phyloP scores from a whole-genome alignment of 2,797 vertebrate species.

The Salarias fasciatus region DNA sequence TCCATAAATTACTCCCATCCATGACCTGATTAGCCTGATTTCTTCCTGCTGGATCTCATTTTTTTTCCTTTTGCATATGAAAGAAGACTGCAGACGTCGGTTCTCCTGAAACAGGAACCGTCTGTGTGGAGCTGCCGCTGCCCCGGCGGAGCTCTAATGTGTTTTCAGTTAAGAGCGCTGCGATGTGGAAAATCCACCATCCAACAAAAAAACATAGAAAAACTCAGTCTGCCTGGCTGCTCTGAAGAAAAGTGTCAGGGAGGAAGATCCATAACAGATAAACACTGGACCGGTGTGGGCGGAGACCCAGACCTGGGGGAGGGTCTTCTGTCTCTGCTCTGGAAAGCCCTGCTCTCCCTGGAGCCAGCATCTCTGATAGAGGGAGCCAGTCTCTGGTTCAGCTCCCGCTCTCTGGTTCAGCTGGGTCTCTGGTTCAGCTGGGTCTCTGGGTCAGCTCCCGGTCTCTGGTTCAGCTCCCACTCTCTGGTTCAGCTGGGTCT shows the following conservation, averaged over 20 bases:
- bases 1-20: constrained; percentile 24
- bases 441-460: too few relatives aligned
- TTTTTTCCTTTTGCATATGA: not conserved
- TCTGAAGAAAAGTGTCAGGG: constrained; percentile 7
- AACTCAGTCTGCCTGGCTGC: not conserved
- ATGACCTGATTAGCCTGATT: constrained; percentile 21
- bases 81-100: constrained; percentile 11
- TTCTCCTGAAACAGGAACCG: not conserved
- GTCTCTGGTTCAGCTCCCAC: too few relatives aligned
- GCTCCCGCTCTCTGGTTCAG: too few relatives aligned
- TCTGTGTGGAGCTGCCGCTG: not conserved
- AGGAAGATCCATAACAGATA: constrained; percentile 14
- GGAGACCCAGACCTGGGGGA: constrained; percentile 14
- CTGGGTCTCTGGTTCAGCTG: too few relatives aligned
- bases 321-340: not conserved
- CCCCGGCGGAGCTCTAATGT: constrained; percentile 16
- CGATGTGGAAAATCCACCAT: constrained; percentile 25
- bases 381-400: constrained; percentile 1
- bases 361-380: constrained; percentile 29
- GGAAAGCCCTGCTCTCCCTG: constrained; percentile 3
- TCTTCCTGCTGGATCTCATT: constrained; percentile 3
- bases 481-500: too few relatives aligned
- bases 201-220: not conserved
- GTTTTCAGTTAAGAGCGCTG: constrained; percentile 7
- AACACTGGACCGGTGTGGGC: not conserved